Evolutionary conservation across 2,113 vertebrate species (phyloP).

Genomic region (Promerops cafer): DNA sequence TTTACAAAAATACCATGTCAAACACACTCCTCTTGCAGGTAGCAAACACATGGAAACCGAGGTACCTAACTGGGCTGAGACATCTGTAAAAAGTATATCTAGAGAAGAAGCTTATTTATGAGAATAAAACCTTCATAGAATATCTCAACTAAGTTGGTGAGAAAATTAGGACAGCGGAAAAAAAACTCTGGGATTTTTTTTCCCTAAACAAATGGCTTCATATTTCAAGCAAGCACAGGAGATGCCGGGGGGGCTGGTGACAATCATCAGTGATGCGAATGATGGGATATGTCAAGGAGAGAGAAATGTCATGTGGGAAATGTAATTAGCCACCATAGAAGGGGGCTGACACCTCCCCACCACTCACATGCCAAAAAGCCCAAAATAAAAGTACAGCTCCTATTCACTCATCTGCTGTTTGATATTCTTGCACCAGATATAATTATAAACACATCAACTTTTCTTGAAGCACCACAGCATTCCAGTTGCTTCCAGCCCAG

Average conservation of each 20-base stretch:
- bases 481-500: neutral
- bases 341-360: neutral
- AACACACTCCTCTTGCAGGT: neutral
- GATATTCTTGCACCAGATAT: neutral
- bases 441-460: neutral
- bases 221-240: slow-evolving; percentile 15
- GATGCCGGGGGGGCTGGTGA: slow-evolving; percentile 2
- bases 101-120: slow-evolving; percentile 20
- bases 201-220: slow-evolving; percentile 38
- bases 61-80: neutral
- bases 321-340: slow-evolving; percentile 23
- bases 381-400: neutral
- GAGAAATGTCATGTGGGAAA: slow-evolving; percentile 55
- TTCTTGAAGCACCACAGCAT: neutral
- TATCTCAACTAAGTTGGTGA: neutral
- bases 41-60: neutral
- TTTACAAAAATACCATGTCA: neutral
- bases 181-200: neutral
- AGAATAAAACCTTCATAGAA: neutral
- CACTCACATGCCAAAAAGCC: neutral
- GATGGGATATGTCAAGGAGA: slow-evolving; percentile 54
- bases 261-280: slow-evolving; percentile 50
- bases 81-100: neutral
- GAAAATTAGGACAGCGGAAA: slow-evolving; percentile 10
- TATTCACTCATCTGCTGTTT: neutral